These are phyloP conservation scores for Diacarnus erythraeanus DNA, from an alignment of 37 sponge, comb jelly and placozoan species.

Conservation along the genomic window DNA sequence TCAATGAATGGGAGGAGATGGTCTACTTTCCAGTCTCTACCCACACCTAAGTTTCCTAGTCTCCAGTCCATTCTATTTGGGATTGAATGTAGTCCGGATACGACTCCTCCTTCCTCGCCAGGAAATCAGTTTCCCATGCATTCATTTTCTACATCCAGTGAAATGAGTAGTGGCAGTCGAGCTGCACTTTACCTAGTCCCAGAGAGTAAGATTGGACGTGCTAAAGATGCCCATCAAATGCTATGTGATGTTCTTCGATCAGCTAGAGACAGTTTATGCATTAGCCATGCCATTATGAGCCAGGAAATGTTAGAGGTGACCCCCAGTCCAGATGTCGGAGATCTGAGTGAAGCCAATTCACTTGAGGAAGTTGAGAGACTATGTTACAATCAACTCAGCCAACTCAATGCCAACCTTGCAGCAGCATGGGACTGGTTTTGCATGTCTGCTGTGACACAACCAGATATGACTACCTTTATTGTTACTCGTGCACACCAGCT, in stretches of 20 bases:
- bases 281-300: conserved; percentile 47
- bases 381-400: conserved; percentile 25
- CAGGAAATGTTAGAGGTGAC: background rate
- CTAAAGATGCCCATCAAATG: conserved; percentile 59
- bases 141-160: background rate
- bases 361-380: conserved; percentile 44
- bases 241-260: conserved; percentile 45
- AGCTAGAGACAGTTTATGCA: conserved; percentile 45
- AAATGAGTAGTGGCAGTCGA: background rate
- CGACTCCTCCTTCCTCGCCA: background rate
- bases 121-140: background rate
- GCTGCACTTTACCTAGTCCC: conserved; percentile 34
- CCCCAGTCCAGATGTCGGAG: background rate
- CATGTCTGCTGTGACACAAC: conserved; percentile 33
- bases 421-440: conserved; percentile 65
- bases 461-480: conserved; percentile 28
- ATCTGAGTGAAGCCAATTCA: background rate
- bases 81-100: background rate
- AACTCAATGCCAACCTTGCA: conserved; percentile 25
- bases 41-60: background rate
- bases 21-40: conserved; percentile 16
- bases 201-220: conserved; percentile 31
- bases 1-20: background rate
- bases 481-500: conserved; percentile 12
- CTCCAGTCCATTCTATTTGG: conserved; percentile 17